Evolutionary conservation across 2,113 vertebrate species (phyloP), one percentile per base, ranked within the genome.

Genomic region (Onychorhynchus coronatus): DNA sequence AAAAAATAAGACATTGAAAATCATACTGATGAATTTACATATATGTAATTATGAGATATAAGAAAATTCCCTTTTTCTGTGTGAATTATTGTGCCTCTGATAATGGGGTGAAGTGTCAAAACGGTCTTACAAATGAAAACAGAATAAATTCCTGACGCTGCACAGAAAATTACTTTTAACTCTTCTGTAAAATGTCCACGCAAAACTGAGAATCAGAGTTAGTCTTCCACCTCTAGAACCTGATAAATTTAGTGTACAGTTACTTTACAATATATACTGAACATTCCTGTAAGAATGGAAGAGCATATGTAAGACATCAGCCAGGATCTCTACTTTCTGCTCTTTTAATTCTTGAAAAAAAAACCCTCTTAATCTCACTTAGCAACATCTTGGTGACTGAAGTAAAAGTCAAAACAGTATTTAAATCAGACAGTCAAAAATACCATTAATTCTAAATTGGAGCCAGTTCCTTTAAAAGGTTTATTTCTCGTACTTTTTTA

Each of bases 291-390:
- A 70, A 70, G 63, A 91, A 72, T 15, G 28, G 25, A 18, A 81
- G 50, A 92, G 58, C 20, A 79, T 35, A 58, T 21, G 9, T 15
- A 39, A 83, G 62, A 42, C 27, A 50, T 46, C 62, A 85, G 16
- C 72, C 68, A 42, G 9, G 42, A 37, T 37, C 21, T 49, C 68
- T 73, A 28, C 41, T 77, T 94, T 77, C 75, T 91, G 68, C 35
- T 80, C 46, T 94, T 91, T 90, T 80, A 47, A 89, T 84, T 95
- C 91, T 72, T 91, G 75, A 93, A 71, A 80, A 71, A 71, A 88
- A 49, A 62, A 52, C 5, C 12, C 59, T 27, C 63, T 70, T 56
- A 49, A 47, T n/a, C 58, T 84, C 73, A 61, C 47, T 85, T 91
- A 88, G 37, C 73, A 93, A 84, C n/a, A 81, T 87, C 59, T 61